These are phyloP conservation scores for Habropoda laboriosa DNA, from an alignment of 1,140 invertebrate species.

Conservation along the genomic window DNA sequence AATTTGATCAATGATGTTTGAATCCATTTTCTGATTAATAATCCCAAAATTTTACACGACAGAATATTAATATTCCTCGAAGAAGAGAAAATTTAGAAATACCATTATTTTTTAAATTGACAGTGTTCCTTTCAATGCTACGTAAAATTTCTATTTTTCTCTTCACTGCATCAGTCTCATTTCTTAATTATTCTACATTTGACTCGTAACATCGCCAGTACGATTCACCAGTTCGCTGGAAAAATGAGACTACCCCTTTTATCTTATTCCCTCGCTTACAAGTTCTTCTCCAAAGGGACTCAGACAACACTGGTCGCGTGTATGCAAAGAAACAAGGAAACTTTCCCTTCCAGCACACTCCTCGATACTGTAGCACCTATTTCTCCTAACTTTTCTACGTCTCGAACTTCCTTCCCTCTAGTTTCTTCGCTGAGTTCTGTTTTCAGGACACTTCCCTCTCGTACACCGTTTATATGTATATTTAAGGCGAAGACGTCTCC, in stretches of 20 bases:
- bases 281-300: background rate
- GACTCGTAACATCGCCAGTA: background rate
- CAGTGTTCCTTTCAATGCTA: too few relatives aligned
- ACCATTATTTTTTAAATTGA: too few relatives aligned
- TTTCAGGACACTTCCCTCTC: conserved; percentile 3
- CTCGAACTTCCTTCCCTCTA: background rate
- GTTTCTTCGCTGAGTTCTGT: background rate
- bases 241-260: background rate
- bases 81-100: too few relatives aligned
- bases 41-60: too few relatives aligned
- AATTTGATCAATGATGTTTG: too few relatives aligned
- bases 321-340: conserved; percentile 25
- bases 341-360: background rate
- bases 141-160: too few relatives aligned
- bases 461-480: background rate
- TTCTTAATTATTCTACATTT: background rate
- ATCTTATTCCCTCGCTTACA: background rate
- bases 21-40: too few relatives aligned
- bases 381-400: background rate
- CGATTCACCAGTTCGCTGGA: background rate
- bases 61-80: too few relatives aligned
- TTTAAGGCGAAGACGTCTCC: background rate
- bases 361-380: conserved; percentile 2
- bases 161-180: too few relatives aligned
- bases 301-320: background rate